Evolutionary conservation across 2,797 vertebrate genomes (phyloP).

Genomic region (Miichthys miiuy): DNA sequence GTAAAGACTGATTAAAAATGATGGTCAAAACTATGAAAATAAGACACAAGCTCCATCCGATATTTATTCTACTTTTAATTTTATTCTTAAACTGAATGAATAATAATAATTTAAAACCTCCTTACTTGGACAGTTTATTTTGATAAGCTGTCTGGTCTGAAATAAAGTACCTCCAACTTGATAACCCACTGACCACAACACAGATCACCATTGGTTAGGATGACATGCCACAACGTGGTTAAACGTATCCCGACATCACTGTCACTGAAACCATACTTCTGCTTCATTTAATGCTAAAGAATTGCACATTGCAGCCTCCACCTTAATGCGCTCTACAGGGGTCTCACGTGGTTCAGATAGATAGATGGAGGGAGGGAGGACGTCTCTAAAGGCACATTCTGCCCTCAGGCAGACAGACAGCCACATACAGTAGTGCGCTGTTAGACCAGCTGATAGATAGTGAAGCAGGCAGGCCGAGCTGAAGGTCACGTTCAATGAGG

Average conservation of each 20-base stretch:
- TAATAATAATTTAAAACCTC: no score
- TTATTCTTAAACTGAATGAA: no score
- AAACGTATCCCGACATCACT: neutral
- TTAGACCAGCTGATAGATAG: constrained; percentile 15
- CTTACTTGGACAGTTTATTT: no score
- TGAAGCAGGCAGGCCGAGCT: constrained; percentile 26
- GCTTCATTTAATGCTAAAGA: constrained; percentile 2
- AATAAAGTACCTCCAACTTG: neutral
- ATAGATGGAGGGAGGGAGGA: neutral
- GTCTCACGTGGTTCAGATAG: neutral
- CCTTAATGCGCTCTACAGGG: neutral
- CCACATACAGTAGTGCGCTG: constrained; percentile 3
- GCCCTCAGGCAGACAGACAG: neutral
- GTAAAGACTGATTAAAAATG: no score
- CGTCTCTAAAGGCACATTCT: neutral
- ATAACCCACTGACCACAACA: neutral
- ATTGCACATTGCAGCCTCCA: neutral
- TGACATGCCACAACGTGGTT: neutral
- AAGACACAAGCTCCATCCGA: no score
- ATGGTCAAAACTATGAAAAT: no score
- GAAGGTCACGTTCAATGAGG: constrained; percentile 62
- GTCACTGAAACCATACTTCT: neutral
- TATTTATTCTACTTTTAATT: no score
- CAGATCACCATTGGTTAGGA: neutral
- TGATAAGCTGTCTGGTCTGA: no score